Base-by-base conservation (phyloP, 1,140 invertebrate genomes). In the Physella acuta region DNA sequence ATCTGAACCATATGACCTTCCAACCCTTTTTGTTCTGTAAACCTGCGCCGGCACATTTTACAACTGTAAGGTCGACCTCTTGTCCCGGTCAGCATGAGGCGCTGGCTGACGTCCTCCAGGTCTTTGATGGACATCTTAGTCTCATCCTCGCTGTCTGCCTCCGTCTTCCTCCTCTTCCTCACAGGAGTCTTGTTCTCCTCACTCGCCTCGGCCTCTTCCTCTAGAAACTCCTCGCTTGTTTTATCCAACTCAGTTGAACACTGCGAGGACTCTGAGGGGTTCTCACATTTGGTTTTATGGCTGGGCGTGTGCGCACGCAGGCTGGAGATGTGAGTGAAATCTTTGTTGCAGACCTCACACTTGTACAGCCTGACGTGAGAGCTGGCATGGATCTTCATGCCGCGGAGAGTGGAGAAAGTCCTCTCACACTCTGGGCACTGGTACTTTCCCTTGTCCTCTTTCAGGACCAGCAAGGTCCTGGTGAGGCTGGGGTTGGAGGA, bases 61-160 rank as follows among this genome's bases (percentile, higher is more conserved):
- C 66, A 68, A n/a, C 66, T 68, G 39, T 44, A 68, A 1, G 66
- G 66, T 30, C 66, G 34, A 30, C 66, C 66, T 59, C 56, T 39
- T 14, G 66, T 68, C 24, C 66, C 66, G 3, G 56, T 30, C 53
- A 49, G 56, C 66, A 68, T 68, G 26, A 59, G 26, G n/a, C 34
- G 56, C 17, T 20, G 55, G 33, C 37, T 49, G 11, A 68, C 55
- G 2, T 49, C 28, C 28, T n/a, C 34, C 26, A 59, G 14, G 36
- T 44, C 36, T 30, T 56, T 58, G 34, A 26, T 37, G 1, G 44
- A 24, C 5, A 66, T 8, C 5, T 17, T 66, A n/a, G 3, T 56
- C 1, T 65, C 51, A 56, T 66, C 64, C 55, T 66, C 53, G 26
- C 52, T 56, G 26, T 56, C 64, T 56, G 33, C 39, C 17, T 30